Conservation (phyloP, 2,797 vertebrate genomes). For the Gallinago stenura region DNA sequence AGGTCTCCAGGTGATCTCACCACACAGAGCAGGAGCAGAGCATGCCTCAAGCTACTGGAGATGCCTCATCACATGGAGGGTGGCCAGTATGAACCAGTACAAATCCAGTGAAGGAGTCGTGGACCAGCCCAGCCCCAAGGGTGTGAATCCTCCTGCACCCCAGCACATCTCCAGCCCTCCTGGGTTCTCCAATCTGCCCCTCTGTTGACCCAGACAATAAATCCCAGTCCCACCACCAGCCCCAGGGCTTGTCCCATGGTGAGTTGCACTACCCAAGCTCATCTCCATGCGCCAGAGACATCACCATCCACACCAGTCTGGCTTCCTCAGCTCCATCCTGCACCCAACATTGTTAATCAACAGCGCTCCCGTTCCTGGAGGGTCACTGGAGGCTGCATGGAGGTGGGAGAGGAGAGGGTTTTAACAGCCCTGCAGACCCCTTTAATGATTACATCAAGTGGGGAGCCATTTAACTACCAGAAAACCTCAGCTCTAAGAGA, state of each 20-base stretch:
- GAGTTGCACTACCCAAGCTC: background rate
- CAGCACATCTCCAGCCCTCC: accelerated
- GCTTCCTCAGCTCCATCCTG: background rate
- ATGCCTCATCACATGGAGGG: accelerated
- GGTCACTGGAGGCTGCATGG: background rate
- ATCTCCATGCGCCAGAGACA: accelerated
- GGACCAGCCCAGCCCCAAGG: background rate
- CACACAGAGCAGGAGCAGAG: background rate
- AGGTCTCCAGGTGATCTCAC: background rate
- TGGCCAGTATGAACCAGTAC: background rate
- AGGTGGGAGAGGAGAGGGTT: background rate
- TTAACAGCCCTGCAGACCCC: constrained; percentile 39
- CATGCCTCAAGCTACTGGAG: background rate
- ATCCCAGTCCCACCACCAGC: background rate
- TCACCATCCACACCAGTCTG: accelerated
- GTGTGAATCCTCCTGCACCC: background rate
- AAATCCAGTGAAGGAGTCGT: background rate
- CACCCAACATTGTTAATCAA: background rate
- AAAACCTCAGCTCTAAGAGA: constrained; percentile 28
- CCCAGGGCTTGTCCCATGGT: background rate
- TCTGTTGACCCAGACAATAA: background rate
- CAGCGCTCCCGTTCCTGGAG: background rate
- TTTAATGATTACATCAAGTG: constrained; percentile 22
- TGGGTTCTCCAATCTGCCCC: accelerated
- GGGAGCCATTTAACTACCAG: constrained; percentile 36